These are phyloP conservation scores for Hyphantria cunea DNA, from an alignment of 1,140 invertebrate species.

Conservation along the genomic window DNA sequence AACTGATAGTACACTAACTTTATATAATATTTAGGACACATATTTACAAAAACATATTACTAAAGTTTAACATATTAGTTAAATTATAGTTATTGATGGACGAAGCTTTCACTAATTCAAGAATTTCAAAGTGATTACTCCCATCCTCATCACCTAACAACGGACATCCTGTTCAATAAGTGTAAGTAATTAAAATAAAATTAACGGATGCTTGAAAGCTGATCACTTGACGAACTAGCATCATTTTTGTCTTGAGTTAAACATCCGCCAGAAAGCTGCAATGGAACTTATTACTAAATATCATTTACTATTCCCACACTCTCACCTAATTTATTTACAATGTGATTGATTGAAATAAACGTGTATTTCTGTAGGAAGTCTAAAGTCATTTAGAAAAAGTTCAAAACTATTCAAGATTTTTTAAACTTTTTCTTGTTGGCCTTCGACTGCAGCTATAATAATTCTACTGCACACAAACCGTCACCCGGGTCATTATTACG, in stretches of 20 bases:
- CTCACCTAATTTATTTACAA: conserved; percentile 10
- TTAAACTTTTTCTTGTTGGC: too few species aligned
- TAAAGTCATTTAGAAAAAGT: too few species aligned
- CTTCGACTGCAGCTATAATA: too few species aligned
- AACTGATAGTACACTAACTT: too few species aligned
- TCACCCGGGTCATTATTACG: too few species aligned
- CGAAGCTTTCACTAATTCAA: conserved; percentile 56
- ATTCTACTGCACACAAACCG: too few species aligned
- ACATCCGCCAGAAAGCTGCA: conserved; percentile 29
- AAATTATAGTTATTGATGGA: too few species aligned
- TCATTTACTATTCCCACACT: conserved; percentile 11
- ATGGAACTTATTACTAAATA: background rate
- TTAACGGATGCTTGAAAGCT: conserved; percentile 42
- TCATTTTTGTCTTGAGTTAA: conserved; percentile 29
- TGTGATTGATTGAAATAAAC: background rate
- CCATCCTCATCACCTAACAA: conserved; percentile 25
- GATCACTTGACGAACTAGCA: conserved; percentile 3
- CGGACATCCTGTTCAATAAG: conserved; percentile 63
- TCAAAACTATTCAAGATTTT: too few species aligned
- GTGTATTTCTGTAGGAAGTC: too few species aligned
- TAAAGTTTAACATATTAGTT: too few species aligned
- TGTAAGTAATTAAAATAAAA: conserved; percentile 56
- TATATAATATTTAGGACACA: too few species aligned
- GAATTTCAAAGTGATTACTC: conserved; percentile 56
- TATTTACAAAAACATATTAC: too few species aligned